Base-by-base conservation (phyloP, 2,113 vertebrate species). In the Ammodytes marinus region DNA sequence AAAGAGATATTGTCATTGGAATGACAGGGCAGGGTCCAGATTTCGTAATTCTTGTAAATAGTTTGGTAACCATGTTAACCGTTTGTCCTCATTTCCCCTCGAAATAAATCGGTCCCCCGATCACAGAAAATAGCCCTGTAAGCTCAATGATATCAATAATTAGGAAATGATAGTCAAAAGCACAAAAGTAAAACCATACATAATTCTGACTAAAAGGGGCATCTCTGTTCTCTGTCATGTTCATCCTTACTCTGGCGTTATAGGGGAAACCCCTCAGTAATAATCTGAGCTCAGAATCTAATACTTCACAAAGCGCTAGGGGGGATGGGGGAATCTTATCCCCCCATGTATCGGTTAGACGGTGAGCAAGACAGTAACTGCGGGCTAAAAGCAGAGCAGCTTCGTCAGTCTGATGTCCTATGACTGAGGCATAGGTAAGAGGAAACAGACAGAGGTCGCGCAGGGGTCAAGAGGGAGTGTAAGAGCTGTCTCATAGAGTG, bases 361-460 rank as follows among this genome's bases (percentile, higher is more conserved):
- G 35, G 59, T 50, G 60, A 71, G 46, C 27, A 13, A 64, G 58
- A 59, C 69, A 12, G 74, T 70, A 27, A 54, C 74, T n/a, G 60
- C 6, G 55, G 17, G 49, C 74, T 12, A 45, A 52, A 27, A 63
- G 53, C 63, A 15, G 13, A 76, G 71, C 8, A 5, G 50, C 14
- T 2, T 2, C 69, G 64, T 81, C 74, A 71, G 80, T 39, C 75
- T 19, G 54, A 66, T 46, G 63, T 83, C 55, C 43, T 57, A 68
- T 70, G 86, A 90, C 60, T 83, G 90, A 83, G 83, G 80, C 4
- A 1, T 66, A 76, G 70, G 78, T 78, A 82, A 80, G 45, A 72
- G 76, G 80, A 61, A 83, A 61, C 63, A 73, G 76, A 75, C 78
- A 83, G 81, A 85, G 86, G 86, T 89, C 83, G 55, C 14, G 0